These are phyloP conservation scores for Zeugodacus cucurbitae DNA, from an alignment of 1,140 invertebrate species.

Conservation along the genomic window DNA sequence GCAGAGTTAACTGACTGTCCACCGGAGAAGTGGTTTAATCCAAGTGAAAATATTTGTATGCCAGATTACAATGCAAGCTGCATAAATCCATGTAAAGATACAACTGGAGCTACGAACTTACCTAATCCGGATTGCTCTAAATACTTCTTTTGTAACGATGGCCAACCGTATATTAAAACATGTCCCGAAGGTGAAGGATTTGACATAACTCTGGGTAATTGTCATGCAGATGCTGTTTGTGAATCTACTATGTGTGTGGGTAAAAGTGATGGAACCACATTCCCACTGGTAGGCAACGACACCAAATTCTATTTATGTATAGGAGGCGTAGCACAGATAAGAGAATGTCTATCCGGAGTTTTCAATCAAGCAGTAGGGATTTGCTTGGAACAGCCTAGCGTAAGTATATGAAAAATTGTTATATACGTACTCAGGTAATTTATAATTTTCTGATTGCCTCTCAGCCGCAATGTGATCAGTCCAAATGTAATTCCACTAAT, in stretches of 20 bases:
- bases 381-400: constrained; percentile 49
- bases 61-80: constrained; percentile 53
- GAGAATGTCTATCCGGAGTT: neutral
- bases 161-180: constrained; percentile 48
- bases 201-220: constrained; percentile 11
- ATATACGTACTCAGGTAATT: neutral
- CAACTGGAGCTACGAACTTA: constrained; percentile 44
- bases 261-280: neutral
- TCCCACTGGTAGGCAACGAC: neutral
- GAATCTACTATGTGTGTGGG: constrained; percentile 4
- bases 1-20: constrained; percentile 45
- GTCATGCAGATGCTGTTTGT: constrained; percentile 31
- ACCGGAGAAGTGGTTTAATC: constrained; percentile 50
- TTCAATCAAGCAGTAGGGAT: constrained; percentile 1
- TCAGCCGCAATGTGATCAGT: constrained; percentile 52
- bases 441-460: neutral
- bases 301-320: constrained; percentile 41
- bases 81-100: constrained; percentile 50
- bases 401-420: constrained; percentile 47
- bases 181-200: constrained; percentile 47
- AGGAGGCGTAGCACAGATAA: neutral
- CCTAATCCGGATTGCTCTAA: constrained; percentile 57
- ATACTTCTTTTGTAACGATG: constrained; percentile 55
- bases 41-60: constrained; percentile 35
- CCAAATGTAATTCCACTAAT: constrained; percentile 42